Percentiles rank a stretch among this genome's conserved stretches.
These are phyloP conservation scores for Melangyna quadrimaculata DNA, from an alignment of 2,888 invertebrate genomes.

Conservation along the genomic window DNA sequence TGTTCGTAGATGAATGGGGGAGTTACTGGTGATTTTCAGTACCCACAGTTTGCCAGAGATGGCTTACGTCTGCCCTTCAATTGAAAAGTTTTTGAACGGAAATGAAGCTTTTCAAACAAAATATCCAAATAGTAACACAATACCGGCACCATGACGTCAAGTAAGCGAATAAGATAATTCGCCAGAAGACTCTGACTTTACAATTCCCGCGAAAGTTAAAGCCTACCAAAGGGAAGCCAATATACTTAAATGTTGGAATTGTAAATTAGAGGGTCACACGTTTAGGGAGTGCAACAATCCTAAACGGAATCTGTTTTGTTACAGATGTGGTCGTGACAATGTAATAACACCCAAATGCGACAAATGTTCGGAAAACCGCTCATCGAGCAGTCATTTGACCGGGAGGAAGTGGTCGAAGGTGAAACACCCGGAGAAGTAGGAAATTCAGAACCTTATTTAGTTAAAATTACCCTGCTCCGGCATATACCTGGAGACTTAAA, in stretches of 20 bases:
- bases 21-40: neutral
- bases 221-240: neutral
- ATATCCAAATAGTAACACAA: neutral
- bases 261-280: neutral
- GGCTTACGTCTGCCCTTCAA: neutral
- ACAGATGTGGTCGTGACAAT: neutral
- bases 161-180: neutral
- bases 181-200: neutral
- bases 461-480: neutral
- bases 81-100: neutral
- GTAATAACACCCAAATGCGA: neutral
- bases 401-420: neutral
- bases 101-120: neutral
- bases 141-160: neutral
- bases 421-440: neutral
- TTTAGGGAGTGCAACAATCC: neutral
- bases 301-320: neutral
- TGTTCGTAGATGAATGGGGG: neutral
- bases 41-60: neutral
- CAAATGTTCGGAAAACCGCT: neutral
- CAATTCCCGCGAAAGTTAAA: neutral
- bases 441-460: neutral
- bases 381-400: neutral
- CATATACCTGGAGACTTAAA: neutral
- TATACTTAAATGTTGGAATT: constrained; percentile 3